These are phyloP conservation scores for Saturnia japonica DNA, from an alignment of 2,888 invertebrate species.

Conservation along the genomic window DNA sequence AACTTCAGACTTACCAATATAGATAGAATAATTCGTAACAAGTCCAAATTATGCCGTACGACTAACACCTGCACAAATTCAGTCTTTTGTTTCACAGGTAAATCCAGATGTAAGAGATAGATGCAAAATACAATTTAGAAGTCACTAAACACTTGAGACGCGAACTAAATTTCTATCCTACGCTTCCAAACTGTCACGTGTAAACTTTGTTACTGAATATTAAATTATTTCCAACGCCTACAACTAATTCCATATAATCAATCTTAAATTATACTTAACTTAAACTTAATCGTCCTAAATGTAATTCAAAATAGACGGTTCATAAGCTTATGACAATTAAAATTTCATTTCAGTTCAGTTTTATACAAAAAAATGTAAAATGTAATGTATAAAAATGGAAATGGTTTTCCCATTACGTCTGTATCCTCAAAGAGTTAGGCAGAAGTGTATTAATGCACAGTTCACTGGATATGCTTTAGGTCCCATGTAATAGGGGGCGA, in stretches of 20 bases:
- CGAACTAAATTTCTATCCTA: background rate
- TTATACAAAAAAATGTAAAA: too few species aligned
- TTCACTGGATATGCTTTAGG: too few species aligned
- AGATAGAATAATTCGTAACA: background rate
- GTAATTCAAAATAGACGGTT: background rate
- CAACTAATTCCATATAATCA: background rate
- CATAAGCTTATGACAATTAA: background rate
- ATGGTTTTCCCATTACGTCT: too few species aligned
- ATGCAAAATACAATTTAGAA: background rate
- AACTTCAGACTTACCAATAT: background rate
- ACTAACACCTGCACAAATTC: background rate
- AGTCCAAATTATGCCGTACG: background rate
- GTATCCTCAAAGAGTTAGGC: too few species aligned
- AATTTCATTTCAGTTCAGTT: too few species aligned
- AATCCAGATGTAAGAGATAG: background rate
- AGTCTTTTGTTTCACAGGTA: background rate
- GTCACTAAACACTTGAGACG: background rate
- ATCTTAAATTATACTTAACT: background rate
- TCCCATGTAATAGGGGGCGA: too few species aligned
- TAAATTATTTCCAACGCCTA: constrained; percentile 5
- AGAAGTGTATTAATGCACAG: too few species aligned
- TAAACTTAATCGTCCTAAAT: background rate
- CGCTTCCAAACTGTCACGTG: background rate
- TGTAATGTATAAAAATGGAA: too few species aligned
- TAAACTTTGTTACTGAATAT: background rate